Percentiles rank a stretch among this genome's conserved stretches.
Evolutionary conservation across 1,140 invertebrate species (phyloP).

Genomic region (Neotoxoptera formosana): DNA sequence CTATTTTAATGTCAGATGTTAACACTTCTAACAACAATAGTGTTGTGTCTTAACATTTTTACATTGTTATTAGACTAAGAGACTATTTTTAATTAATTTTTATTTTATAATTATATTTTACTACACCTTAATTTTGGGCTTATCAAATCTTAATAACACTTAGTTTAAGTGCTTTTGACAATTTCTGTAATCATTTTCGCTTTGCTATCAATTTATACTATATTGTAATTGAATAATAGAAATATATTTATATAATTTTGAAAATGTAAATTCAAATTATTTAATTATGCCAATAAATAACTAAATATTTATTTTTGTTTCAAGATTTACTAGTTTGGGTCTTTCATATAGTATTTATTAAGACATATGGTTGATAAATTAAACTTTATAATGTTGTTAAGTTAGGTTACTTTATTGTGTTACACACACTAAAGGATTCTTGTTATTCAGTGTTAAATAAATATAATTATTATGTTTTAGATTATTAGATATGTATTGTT

Average conservation of each 20-base stretch:
- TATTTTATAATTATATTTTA: not conserved
- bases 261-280: constrained; percentile 7
- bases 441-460: not conserved
- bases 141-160: not conserved
- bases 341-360: not conserved
- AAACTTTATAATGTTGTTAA: not conserved
- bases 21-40: not conserved
- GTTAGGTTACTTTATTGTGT: not conserved
- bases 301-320: constrained; percentile 15
- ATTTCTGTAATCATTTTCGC: constrained; percentile 14
- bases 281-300: constrained; percentile 34
- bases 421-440: not conserved
- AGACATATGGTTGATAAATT: not conserved
- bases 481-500: not conserved
- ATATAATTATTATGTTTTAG: not conserved
- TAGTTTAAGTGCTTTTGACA: constrained; percentile 26
- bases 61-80: constrained; percentile 33
- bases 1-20: not conserved
- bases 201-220: not conserved
- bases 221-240: constrained; percentile 7
- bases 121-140: not conserved
- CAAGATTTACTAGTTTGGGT: not conserved
- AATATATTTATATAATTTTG: constrained; percentile 30
- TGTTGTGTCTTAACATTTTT: not conserved
- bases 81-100: not conserved